Conservation (phyloP, 2,888 invertebrate species). For the Seira ritae region DNA sequence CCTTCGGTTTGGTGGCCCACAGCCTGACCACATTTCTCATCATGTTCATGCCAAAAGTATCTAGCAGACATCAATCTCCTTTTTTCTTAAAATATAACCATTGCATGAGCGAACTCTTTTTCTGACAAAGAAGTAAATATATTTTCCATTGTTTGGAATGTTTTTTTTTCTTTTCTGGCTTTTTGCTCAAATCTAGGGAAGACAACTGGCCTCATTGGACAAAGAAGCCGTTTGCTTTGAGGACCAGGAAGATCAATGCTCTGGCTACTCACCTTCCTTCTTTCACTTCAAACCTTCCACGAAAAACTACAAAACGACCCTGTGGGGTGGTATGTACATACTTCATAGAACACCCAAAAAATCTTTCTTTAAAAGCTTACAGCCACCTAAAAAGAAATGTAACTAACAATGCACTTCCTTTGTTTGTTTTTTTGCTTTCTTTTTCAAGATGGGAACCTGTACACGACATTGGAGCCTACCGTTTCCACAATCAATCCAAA, state of each 20-base stretch:
- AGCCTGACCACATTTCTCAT: slow-evolving; percentile 91
- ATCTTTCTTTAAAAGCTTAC: neutral
- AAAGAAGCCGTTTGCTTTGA: slow-evolving; percentile 90
- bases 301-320: slow-evolving; percentile 75
- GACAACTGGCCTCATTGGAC: slow-evolving; percentile 93
- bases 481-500: slow-evolving; percentile 90
- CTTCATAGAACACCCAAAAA: neutral
- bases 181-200: slow-evolving; percentile 78
- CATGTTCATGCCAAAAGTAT: slow-evolving; percentile 85
- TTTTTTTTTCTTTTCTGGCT: slow-evolving; percentile 17
- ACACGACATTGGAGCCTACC: slow-evolving; percentile 89
- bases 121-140: neutral
- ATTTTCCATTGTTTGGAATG: neutral
- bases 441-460: slow-evolving; percentile 83
- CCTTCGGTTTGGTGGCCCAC: slow-evolving; percentile 90
- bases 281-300: slow-evolving; percentile 93
- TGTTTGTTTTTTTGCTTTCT: neutral
- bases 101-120: slow-evolving; percentile 10
- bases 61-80: neutral
- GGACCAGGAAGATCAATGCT: slow-evolving; percentile 78
- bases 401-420: neutral
- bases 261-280: slow-evolving; percentile 93
- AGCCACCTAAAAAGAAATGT: neutral
- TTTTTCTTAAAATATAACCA: slow-evolving; percentile 4
- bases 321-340: slow-evolving; percentile 69